Evolutionary conservation across 1,140 invertebrate genomes (phyloP), one percentile per base, ranked within the genome.

Genomic region (Lithobius niger): DNA sequence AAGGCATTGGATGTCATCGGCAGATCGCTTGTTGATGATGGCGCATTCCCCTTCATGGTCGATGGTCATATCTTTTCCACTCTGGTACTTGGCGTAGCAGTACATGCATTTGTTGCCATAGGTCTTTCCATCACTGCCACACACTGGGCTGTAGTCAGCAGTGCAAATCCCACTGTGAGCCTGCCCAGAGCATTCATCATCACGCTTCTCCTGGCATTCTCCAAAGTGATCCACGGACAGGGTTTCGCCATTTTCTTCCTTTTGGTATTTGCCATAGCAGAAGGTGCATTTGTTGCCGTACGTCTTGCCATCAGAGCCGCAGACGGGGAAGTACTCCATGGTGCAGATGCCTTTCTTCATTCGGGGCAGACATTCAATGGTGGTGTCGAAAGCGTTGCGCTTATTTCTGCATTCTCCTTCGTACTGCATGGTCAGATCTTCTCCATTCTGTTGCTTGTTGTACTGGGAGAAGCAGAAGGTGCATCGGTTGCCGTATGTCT

Each of bases 71-170:
- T n/a, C n/a, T n/a, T n/a, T n/a, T n/a, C n/a, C n/a, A n/a, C n/a
- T n/a, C n/a, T n/a, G n/a, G n/a, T n/a, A n/a, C 31, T 10, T 36
- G n/a, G 31, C 43, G 24, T n/a, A 24, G 60, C 91, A 75, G 57
- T 79, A 76, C 4, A 19, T 45, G 42, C 56, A 52, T 27, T 16
- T 24, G 25, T 54, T 57, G 16, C 40, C 15, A 52, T 57, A 57
- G 6, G 51, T 57, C 25, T 54, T 54, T 16, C 56, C 56, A 28
- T 57, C 51, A 24, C 27, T 26, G 26, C 56, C 56, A 24, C 51
- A 54, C 1, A 57, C 27, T 10, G 86, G 86, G 1, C 79, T 18
- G 64, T 87, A 83, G 64, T 88, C 86, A 43, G 81, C 69, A 18
- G 79, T 74, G 65, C 88, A 91, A 27, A 81, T 75, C 64, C 84